phyloP scores from a whole-genome alignment of 2,888 invertebrate species.

The Lithophane semibrunnea region DNA sequence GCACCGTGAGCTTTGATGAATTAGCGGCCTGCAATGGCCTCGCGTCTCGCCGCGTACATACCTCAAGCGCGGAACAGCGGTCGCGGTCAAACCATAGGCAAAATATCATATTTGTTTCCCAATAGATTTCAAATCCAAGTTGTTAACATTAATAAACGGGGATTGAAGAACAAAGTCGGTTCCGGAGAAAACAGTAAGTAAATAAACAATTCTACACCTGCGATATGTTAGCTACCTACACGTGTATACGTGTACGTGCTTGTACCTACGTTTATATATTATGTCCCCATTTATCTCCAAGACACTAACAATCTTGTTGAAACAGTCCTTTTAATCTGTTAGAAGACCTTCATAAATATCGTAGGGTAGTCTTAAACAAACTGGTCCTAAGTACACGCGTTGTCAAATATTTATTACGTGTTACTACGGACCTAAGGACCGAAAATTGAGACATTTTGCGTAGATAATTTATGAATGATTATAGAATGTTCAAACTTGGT shows the following conservation, averaged over 20 bases:
- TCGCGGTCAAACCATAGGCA: background rate
- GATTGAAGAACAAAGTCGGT: background rate
- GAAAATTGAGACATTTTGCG: constrained; percentile 36
- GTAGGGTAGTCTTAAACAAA: constrained; percentile 42
- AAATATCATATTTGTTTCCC: background rate
- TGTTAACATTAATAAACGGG: background rate
- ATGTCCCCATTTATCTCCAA: constrained; percentile 51
- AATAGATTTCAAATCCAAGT: background rate
- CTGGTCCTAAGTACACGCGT: constrained; percentile 40
- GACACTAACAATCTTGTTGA: constrained; percentile 54
- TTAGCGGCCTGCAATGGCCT: no score
- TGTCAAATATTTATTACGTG: constrained; percentile 43
- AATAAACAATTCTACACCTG: constrained; percentile 21
- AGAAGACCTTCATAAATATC: constrained; percentile 59
- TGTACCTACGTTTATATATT: constrained; percentile 23
- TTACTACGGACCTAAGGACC: background rate
- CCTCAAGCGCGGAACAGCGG: no score
- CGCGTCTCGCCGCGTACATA: no score
- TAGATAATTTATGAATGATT: background rate
- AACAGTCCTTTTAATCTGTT: constrained; percentile 55
- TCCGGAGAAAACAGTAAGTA: background rate
- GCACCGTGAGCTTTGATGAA: no score
- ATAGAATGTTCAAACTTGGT: background rate
- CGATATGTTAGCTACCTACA: no score
- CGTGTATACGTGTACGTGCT: background rate